Base-by-base conservation (phyloP, 2,888 invertebrate species). In the Brachypterus glaber region DNA sequence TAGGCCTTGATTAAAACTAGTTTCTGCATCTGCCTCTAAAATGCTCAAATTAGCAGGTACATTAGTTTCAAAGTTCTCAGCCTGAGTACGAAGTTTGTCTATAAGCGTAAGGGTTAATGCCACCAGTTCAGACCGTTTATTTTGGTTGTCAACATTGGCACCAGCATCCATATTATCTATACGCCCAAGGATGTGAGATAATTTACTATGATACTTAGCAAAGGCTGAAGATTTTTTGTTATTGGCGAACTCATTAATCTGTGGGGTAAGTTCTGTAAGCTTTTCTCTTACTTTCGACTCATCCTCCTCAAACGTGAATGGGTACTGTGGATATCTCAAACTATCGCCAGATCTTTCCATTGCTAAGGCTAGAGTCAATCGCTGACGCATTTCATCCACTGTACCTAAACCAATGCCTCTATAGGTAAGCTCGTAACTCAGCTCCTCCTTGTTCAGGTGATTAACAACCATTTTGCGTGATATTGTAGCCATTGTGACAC, bases 271-370 rank as follows among this genome's bases (percentile, higher is more conserved):
- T n/a, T 36, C 31, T 3, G 17, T 21, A 2, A 32, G 16, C 17
- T 37, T 37, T 16, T 4, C 30, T 5, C 5, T 24, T 2, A 41
- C 25, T 4, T 29, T 34, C 13, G 13, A 12, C 4, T 21, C 14
- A 33, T 41, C 37, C 9, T 41, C 30, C n/a, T 37, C 37, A 2
- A 37, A 32, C 4, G 30, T 30, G 18, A 30, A 37, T 1, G 37
- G 37, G 31, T 41, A 37, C 3, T 26, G 14, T 3, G 41, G 30
- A 9, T n/a, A 13, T 8, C 24, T 29, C 1, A 40, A 4, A 8
- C 32, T 36, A 4, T 31, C 35, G 24, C 30, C 35, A 17, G 16
- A 8, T 17, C 17, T 40, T 12, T 40, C 40, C 14, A 40, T 24
- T 12, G 11, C 16, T 3, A 39, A 35, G 13, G 25, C 34, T 13